Percentiles rank a stretch among this genome's conserved stretches.
These are phyloP conservation scores for Hyles euphorbiae DNA, from an alignment of 1,140 invertebrate genomes.

Conservation along the genomic window DNA sequence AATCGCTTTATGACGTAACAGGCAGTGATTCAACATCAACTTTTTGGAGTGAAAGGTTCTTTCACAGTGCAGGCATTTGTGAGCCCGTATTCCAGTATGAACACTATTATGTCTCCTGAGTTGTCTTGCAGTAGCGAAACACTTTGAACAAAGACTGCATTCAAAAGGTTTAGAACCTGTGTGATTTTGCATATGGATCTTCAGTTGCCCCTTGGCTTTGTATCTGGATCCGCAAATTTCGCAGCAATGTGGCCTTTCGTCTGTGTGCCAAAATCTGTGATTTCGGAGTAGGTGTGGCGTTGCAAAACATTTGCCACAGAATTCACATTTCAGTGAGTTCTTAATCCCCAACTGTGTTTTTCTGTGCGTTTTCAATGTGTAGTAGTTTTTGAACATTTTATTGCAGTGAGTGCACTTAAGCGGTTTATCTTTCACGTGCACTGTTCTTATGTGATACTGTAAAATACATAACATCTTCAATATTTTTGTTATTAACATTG, in stretches of 20 bases:
- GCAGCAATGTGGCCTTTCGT: constrained; percentile 38
- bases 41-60: constrained; percentile 23
- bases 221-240: constrained; percentile 39
- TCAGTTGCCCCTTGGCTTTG: constrained; percentile 40
- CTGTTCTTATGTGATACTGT: constrained; percentile 30
- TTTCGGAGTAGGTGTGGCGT: constrained; percentile 23
- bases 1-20: constrained; percentile 12
- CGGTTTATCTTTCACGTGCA: constrained; percentile 26
- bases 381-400: constrained; percentile 39
- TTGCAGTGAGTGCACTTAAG: constrained; percentile 48
- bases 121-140: constrained; percentile 24
- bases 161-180: constrained; percentile 34
- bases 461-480: constrained; percentile 4
- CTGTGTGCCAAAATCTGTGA: constrained; percentile 49
- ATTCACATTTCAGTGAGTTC: constrained; percentile 37
- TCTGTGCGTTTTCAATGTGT: constrained; percentile 36
- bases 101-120: constrained; percentile 34
- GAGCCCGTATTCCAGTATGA: constrained; percentile 30
- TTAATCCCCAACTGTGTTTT: constrained; percentile 23
- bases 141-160: constrained; percentile 33
- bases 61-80: constrained; percentile 30
- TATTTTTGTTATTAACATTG: no score
- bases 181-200: constrained; percentile 38
- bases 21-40: constrained; percentile 16
- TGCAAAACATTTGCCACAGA: constrained; percentile 42